Evolutionary conservation across 2,888 invertebrate species (phyloP).

Genomic region (Geotrupes spiniger): DNA sequence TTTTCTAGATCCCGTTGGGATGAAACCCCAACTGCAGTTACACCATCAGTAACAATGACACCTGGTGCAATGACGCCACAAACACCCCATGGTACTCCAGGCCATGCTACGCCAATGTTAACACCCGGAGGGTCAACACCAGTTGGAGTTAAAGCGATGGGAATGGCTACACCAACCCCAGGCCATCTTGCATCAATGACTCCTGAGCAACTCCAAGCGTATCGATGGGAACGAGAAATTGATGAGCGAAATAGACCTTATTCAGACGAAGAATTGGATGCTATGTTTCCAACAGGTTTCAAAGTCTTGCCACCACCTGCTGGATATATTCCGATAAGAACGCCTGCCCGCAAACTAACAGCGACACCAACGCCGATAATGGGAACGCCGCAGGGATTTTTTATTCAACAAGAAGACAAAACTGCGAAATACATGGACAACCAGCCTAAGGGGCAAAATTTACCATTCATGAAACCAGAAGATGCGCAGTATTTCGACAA

Average conservation of each 20-base stretch:
- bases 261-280: constrained; percentile 95
- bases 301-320: constrained; percentile 95
- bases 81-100: constrained; percentile 68
- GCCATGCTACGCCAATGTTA: constrained; percentile 59
- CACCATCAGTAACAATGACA: constrained; percentile 57
- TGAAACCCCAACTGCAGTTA: constrained; percentile 80
- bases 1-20: constrained; percentile 83
- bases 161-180: constrained; percentile 96
- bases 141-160: constrained; percentile 94
- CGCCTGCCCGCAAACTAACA: constrained; percentile 94
- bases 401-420: constrained; percentile 89
- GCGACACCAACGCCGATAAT: constrained; percentile 98
- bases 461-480: constrained; percentile 99
- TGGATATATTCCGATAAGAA: constrained; percentile 61
- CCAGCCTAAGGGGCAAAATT: constrained; percentile 92
- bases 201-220: constrained; percentile 97
- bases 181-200: constrained; percentile 97
- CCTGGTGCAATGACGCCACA: constrained; percentile 64
- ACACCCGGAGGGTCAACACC: constrained; percentile 86
- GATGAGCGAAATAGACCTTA: constrained; percentile 96
- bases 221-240: constrained; percentile 97
- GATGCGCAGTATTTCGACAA: constrained; percentile 99
- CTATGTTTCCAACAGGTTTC: constrained; percentile 97
- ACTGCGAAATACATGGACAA: constrained; percentile 88
- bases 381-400: constrained; percentile 89